Conservation (phyloP, 2,888 invertebrate species). For the Catocala sponsa region DNA sequence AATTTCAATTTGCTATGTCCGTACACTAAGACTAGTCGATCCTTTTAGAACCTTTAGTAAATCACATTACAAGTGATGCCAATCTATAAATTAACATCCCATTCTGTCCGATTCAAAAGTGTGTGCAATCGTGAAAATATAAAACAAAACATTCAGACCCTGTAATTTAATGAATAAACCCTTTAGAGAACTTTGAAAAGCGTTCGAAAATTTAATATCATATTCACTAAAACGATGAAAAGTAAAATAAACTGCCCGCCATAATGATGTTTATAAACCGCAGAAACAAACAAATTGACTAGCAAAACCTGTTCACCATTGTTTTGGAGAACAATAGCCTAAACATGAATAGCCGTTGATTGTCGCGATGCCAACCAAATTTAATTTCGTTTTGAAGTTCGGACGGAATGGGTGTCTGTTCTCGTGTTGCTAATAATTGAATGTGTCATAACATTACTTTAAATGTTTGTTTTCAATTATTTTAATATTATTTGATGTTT, state of each 20-base stretch:
- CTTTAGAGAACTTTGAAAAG: slow-evolving; percentile 7
- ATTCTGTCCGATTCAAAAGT: slow-evolving; percentile 1
- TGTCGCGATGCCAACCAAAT: slow-evolving; percentile 55
- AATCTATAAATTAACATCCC: slow-evolving; percentile 8
- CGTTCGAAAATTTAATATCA: slow-evolving; percentile 26
- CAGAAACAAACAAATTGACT: slow-evolving; percentile 59
- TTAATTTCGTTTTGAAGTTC: slow-evolving; percentile 52
- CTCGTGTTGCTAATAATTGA: slow-evolving; percentile 17
- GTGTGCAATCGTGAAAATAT: slow-evolving; percentile 10
- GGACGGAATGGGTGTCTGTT: slow-evolving; percentile 22
- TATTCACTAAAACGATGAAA: slow-evolving; percentile 26
- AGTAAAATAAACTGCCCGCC: slow-evolving; percentile 37
- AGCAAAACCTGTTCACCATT: slow-evolving; percentile 52
- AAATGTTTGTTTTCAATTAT: not conserved
- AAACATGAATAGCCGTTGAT: slow-evolving; percentile 61
- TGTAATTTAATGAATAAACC: slow-evolving; percentile 7
- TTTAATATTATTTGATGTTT: not conserved
- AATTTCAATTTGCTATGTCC: not conserved
- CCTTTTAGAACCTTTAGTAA: not conserved
- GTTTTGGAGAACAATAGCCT: slow-evolving; percentile 56
- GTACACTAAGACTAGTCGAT: not conserved
- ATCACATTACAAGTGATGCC: not conserved
- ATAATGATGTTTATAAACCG: slow-evolving; percentile 53
- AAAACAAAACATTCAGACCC: slow-evolving; percentile 14
- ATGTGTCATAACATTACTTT: slow-evolving; percentile 4